Conservation (phyloP, 92 coral and sea anemone genomes). For the Anthopleura xanthogrammica region DNA sequence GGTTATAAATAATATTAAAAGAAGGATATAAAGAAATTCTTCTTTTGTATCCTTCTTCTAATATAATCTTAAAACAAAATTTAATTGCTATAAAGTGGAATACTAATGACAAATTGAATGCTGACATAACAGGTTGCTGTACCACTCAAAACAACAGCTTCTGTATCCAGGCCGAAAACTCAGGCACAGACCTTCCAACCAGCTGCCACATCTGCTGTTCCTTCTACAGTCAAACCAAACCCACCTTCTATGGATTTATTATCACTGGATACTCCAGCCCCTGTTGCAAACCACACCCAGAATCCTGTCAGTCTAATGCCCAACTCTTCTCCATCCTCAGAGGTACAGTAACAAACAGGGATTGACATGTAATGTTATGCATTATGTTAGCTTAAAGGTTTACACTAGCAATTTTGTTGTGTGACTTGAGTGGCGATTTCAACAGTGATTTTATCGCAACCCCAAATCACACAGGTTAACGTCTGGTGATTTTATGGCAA, state of each 20-base stretch:
- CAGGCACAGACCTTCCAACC: slow-evolving; percentile 17
- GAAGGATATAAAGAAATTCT: too few relatives aligned
- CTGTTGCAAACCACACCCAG: slow-evolving; percentile 36
- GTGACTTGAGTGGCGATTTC: too few relatives aligned
- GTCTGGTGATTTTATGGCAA: too few relatives aligned
- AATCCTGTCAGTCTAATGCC: slow-evolving; percentile 23
- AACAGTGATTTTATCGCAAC: too few relatives aligned
- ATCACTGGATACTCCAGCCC: slow-evolving; percentile 58
- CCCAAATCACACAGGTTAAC: too few relatives aligned
- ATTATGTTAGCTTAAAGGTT: not conserved
- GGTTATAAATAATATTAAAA: too few relatives aligned
- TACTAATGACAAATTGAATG: too few relatives aligned
- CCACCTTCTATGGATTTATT: slow-evolving; percentile 65
- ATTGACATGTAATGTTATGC: not conserved
- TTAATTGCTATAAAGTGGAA: too few relatives aligned
- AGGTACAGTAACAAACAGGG: slow-evolving; percentile 19
- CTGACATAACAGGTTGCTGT: not conserved
- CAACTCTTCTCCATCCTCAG: slow-evolving; percentile 28
- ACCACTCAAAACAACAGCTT: slow-evolving; percentile 19
- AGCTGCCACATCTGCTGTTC: slow-evolving; percentile 20
- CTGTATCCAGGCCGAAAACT: slow-evolving; percentile 29
- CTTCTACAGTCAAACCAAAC: slow-evolving; percentile 43
- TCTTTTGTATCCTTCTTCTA: too few relatives aligned
- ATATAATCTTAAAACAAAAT: too few relatives aligned
- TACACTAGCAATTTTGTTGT: too few relatives aligned